Percentiles rank a stretch among this genome's conserved stretches.
Evolutionary conservation across 1,140 invertebrate species (phyloP).

Genomic region (Tyrophagus putrescentiae): DNA sequence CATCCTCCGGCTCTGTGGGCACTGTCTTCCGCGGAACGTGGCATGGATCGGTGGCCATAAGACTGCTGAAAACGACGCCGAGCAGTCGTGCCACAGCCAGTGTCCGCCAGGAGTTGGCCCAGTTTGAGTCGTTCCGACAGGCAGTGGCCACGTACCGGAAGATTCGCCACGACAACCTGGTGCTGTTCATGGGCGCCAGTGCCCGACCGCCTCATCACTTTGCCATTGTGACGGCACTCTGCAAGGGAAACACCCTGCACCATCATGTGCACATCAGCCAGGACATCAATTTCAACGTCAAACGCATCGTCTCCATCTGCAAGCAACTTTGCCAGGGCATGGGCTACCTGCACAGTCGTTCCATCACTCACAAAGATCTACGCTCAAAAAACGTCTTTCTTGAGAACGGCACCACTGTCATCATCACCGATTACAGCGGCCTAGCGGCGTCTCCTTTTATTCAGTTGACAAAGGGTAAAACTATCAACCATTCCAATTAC

Average conservation of each 20-base stretch:
- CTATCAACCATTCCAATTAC: too few species aligned
- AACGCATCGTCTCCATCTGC: slow-evolving; percentile 77
- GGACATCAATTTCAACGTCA: slow-evolving; percentile 88
- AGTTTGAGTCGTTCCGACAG: slow-evolving; percentile 72
- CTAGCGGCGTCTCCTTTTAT: too few species aligned
- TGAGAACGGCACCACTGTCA: slow-evolving; percentile 78
- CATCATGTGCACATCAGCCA: slow-evolving; percentile 78
- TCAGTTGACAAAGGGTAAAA: too few species aligned
- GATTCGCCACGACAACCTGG: slow-evolving; percentile 93
- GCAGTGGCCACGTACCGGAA: slow-evolving; percentile 90
- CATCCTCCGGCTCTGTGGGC: slow-evolving; percentile 84
- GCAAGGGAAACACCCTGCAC: slow-evolving; percentile 84
- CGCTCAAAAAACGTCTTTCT: slow-evolving; percentile 98
- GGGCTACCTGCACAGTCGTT: slow-evolving; percentile 93
- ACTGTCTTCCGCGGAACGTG: slow-evolving; percentile 86
- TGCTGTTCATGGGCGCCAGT: slow-evolving; percentile 97
- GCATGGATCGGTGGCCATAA: slow-evolving; percentile 98
- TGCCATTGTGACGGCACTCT: slow-evolving; percentile 93
- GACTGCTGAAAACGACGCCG: slow-evolving; percentile 77
- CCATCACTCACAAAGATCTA: slow-evolving; percentile 95
- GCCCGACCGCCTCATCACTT: slow-evolving; percentile 87
- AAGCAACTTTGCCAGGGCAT: slow-evolving; percentile 88
- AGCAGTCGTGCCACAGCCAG: slow-evolving; percentile 85
- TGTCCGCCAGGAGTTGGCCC: too few species aligned
- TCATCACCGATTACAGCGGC: slow-evolving; percentile 99